A percentile compares a stretch with the other conserved stretches of the same genome.
These are phyloP conservation scores for Salarias fasciatus DNA, from an alignment of 2,797 vertebrate genomes.

Conservation along the genomic window DNA sequence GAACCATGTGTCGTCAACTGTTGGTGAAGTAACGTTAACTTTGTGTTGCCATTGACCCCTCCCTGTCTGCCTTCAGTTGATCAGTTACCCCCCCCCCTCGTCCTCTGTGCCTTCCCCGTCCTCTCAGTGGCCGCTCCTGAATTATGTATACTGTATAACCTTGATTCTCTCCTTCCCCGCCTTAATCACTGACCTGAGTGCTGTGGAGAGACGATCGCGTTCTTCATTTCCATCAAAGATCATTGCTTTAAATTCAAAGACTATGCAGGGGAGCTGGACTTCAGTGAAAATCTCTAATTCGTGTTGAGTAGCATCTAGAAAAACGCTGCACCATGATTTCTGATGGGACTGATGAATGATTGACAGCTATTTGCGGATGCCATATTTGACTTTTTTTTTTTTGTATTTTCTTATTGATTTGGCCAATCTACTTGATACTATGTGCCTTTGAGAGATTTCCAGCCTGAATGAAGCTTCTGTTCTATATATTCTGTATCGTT, in stretches of 20 bases:
- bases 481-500: constrained; percentile 64
- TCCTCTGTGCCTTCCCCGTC: constrained; percentile 63
- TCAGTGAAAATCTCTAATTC: constrained; percentile 25
- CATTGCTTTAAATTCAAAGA: constrained; percentile 57
- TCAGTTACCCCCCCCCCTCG: constrained; percentile 13
- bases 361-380: constrained; percentile 38
- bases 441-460: constrained; percentile 78
- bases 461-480: constrained; percentile 46
- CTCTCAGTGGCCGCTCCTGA: constrained; percentile 27
- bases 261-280: constrained; percentile 70
- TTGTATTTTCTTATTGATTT: constrained; percentile 43
- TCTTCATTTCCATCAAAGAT: constrained; percentile 14
- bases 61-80: constrained; percentile 34
- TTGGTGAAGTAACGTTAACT: constrained; percentile 8
- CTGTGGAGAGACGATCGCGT: constrained; percentile 54
- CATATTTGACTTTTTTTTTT: constrained; percentile 48
- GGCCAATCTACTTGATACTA: constrained; percentile 56
- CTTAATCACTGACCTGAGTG: constrained; percentile 67
- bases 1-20: constrained; percentile 11
- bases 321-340: constrained; percentile 33
- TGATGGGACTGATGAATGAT: constrained; percentile 26
- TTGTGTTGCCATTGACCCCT: constrained; percentile 33
- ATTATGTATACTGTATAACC: constrained; percentile 12
- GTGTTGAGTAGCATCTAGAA: constrained; percentile 45
- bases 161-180: constrained; percentile 44